Evolutionary conservation across 2,888 invertebrate species (phyloP).

Genomic region (Pyralis farinalis): DNA sequence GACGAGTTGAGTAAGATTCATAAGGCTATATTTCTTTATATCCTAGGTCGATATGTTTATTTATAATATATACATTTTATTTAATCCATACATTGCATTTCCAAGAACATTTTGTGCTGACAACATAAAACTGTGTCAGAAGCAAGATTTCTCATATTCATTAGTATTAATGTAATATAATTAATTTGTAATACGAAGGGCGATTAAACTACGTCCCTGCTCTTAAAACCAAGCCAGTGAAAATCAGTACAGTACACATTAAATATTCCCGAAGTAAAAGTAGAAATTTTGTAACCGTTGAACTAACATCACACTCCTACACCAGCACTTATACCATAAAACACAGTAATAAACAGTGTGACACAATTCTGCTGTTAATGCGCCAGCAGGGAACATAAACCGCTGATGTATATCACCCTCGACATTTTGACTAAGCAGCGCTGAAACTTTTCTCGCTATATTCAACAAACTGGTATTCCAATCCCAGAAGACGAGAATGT

Average conservation of each 20-base stretch:
- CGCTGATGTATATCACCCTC: constrained; percentile 25
- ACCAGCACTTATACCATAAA: constrained; percentile 8
- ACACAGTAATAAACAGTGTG: constrained; percentile 10
- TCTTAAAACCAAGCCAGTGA: too few species aligned
- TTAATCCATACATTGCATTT: too few species aligned
- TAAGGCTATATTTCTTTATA: too few species aligned
- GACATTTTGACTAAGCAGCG: constrained; percentile 16
- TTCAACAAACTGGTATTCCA: constrained; percentile 8
- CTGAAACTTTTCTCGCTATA: constrained; percentile 24
- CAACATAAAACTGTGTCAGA: too few species aligned
- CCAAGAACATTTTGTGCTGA: too few species aligned
- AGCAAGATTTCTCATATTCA: too few species aligned
- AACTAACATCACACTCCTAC: neutral
- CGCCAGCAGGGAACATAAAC: constrained; percentile 35
- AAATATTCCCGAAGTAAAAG: neutral
- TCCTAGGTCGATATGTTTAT: too few species aligned
- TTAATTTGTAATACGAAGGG: too few species aligned
- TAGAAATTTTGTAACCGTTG: neutral
- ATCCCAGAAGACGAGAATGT: constrained; percentile 5
- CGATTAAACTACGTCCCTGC: too few species aligned
- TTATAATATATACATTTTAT: too few species aligned
- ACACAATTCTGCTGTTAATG: constrained; percentile 29
- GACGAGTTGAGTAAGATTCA: too few species aligned
- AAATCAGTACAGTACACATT: too few species aligned
- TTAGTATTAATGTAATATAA: neutral